A percentile compares a stretch with the other conserved stretches of the same genome.
These are phyloP conservation scores for Psammodynastes pulverulentus DNA, from an alignment of 2,113 vertebrate species.

Conservation along the genomic window DNA sequence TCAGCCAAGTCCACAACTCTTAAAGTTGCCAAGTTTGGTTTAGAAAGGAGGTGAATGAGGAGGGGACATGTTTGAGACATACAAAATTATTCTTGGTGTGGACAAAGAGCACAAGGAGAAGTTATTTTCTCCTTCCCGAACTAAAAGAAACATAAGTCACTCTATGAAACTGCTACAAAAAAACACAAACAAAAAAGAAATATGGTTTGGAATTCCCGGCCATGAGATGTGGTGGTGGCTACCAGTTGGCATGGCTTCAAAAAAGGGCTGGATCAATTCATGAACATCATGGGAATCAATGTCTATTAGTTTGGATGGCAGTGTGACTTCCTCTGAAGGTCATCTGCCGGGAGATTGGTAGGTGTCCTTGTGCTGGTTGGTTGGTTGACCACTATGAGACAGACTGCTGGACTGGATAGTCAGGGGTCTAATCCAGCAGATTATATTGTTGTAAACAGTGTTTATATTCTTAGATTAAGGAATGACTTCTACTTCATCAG, in stretches of 20 bases:
- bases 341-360: background rate
- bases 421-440: background rate
- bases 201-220: background rate
- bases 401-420: background rate
- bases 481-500: background rate
- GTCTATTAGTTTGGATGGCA: background rate
- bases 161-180: background rate
- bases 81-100: background rate
- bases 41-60: background rate
- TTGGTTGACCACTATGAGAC: background rate
- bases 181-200: background rate
- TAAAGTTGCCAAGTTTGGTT: background rate
- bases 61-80: background rate
- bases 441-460: background rate
- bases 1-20: too few species aligned
- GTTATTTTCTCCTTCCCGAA: background rate
- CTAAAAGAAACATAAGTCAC: background rate
- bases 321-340: background rate
- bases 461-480: background rate
- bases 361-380: background rate
- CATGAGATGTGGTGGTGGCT: background rate
- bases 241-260: background rate
- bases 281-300: background rate
- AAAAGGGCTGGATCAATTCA: background rate
- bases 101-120: background rate